Evolutionary conservation across 2,797 vertebrate genomes (phyloP).

Genomic region (Vultur gryphus): DNA sequence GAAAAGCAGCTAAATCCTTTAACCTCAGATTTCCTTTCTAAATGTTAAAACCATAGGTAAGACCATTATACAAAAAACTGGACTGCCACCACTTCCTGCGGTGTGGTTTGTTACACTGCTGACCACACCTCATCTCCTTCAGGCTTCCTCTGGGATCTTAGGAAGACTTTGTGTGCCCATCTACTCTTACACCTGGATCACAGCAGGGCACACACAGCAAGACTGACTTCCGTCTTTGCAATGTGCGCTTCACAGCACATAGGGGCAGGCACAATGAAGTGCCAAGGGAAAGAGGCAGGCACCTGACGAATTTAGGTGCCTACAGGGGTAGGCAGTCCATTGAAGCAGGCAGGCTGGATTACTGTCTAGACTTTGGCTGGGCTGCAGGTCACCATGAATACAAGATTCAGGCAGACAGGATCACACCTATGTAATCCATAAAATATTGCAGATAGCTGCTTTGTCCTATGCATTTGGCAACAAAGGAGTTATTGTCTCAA

Average conservation of each 20-base stretch:
- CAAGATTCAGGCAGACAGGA: background rate
- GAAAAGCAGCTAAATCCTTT: background rate
- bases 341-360: background rate
- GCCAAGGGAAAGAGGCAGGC: background rate
- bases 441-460: background rate
- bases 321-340: background rate
- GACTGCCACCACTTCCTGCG: rapidly evolving
- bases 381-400: background rate
- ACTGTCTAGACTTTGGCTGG: background rate
- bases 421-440: background rate
- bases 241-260: background rate
- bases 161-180: background rate
- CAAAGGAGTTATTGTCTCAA: background rate
- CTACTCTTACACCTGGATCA: background rate
- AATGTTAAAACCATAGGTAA: background rate
- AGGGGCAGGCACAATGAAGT: background rate
- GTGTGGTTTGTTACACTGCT: background rate
- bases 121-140: rapidly evolving
- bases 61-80: background rate
- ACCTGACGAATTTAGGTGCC: background rate
- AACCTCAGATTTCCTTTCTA: background rate
- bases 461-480: background rate
- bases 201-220: background rate
- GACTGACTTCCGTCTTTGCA: background rate
- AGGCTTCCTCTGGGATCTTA: background rate